Evolutionary conservation across 92 coral and sea anemone genomes (phyloP).

Genomic region (Anthopleura xanthogrammica): DNA sequence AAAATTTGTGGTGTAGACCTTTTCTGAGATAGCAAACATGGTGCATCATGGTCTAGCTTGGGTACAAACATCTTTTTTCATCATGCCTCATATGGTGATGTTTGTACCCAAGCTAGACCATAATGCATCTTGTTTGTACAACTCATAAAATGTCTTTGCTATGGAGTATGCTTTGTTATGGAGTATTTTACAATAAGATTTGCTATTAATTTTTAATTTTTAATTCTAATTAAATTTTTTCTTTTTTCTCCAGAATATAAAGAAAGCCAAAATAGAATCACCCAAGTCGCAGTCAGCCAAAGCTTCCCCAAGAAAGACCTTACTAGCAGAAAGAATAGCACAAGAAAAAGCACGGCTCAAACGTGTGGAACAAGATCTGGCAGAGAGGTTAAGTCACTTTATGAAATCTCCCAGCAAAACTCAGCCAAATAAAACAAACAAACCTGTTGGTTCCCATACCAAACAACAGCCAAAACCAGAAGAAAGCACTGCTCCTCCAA

Average conservation of each 20-base stretch:
- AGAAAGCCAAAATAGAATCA: conserved; percentile 19
- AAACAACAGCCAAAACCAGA: neutral
- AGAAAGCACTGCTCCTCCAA: neutral
- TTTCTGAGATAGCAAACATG: no score
- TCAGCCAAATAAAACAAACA: neutral
- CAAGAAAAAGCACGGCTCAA: conserved; percentile 82
- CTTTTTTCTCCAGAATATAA: conserved; percentile 17
- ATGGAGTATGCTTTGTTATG: no score
- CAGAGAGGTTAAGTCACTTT: conserved; percentile 64
- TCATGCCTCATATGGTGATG: no score
- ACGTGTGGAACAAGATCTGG: conserved; percentile 79
- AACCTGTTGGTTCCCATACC: neutral
- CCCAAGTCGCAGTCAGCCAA: conserved; percentile 40
- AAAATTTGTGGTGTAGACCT: no score
- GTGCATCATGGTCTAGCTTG: no score
- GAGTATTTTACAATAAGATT: no score
- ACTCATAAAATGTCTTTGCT: no score
- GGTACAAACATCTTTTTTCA: no score
- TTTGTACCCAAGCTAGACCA: no score
- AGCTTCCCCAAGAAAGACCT: conserved; percentile 51
- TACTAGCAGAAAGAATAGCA: conserved; percentile 68
- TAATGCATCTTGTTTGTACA: no score
- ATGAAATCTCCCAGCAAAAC: conserved; percentile 30
- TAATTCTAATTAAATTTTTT: neutral
- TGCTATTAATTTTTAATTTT: no score